Evolutionary conservation across 2,113 vertebrate genomes (phyloP).

Genomic region (Thymallus thymallus): DNA sequence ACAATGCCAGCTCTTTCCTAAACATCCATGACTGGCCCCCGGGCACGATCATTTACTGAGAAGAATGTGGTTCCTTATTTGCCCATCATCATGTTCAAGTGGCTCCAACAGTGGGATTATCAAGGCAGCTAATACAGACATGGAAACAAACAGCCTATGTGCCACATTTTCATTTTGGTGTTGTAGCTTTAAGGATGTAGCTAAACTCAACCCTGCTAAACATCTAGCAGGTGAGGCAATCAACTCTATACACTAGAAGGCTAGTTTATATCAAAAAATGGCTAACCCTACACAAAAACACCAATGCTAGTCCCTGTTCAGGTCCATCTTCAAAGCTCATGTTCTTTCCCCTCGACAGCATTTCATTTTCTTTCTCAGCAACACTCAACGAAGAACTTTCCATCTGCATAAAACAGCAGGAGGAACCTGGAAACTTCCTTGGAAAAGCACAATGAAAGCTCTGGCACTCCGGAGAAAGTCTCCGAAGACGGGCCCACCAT

Average conservation of each 20-base stretch:
- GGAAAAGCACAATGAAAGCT: neutral
- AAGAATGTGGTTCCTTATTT: neutral
- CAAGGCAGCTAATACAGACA: neutral
- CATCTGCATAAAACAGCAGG: neutral
- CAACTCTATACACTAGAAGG: too few species aligned
- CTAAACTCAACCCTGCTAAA: too few species aligned
- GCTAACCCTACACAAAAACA: neutral
- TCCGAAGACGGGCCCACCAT: neutral
- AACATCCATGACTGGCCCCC: conserved; percentile 16
- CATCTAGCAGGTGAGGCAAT: too few species aligned
- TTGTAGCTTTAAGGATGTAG: too few species aligned
- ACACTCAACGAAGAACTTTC: neutral
- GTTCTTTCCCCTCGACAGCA: too few species aligned
- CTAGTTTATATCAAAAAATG: neutral
- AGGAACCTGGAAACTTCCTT: neutral
- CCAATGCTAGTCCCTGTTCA: neutral
- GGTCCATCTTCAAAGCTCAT: neutral
- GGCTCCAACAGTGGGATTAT: neutral
- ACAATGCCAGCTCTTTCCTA: conserved; percentile 15
- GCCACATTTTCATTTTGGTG: neutral
- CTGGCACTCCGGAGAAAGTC: too few species aligned
- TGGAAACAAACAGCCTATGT: neutral
- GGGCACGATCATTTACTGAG: conserved; percentile 1
- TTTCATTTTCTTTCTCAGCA: neutral
- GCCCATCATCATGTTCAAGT: neutral